phyloP scores from a whole-genome alignment of 1,140 invertebrate species.

The Chrysomallon squamiferum region DNA sequence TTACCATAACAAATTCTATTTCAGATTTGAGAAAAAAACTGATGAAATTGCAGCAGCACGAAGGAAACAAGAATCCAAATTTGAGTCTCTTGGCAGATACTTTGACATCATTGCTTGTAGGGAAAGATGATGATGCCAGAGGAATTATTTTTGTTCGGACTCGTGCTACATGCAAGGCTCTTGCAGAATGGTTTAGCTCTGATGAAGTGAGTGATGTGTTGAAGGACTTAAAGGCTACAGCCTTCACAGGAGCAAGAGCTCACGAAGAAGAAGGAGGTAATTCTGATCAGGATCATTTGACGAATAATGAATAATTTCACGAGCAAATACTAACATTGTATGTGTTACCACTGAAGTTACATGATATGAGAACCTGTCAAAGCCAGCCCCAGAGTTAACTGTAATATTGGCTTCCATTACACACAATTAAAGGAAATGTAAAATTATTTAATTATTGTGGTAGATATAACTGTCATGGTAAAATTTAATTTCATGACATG shows the following conservation, averaged over 20 bases:
- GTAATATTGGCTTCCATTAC: no score
- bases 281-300: neutral
- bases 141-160: constrained; percentile 34
- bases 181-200: constrained; percentile 21
- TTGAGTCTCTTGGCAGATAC: constrained; percentile 7
- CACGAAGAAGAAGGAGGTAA: constrained; percentile 28
- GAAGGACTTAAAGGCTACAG: constrained; percentile 9
- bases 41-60: neutral
- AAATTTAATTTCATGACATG: no score
- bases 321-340: neutral
- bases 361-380: neutral
- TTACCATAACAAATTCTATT: no score
- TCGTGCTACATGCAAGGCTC: constrained; percentile 19
- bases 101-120: constrained; percentile 2
- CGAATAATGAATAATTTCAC: no score
- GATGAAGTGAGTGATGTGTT: constrained; percentile 6
- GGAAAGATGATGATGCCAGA: constrained; percentile 11
- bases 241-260: constrained; percentile 25
- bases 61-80: constrained; percentile 18
- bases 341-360: neutral
- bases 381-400: no score
- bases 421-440: no score
- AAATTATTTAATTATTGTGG: no score
- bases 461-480: no score
- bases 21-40: constrained; percentile 3